These are phyloP conservation scores for Callyntrura sp. DNA, from an alignment of 2,888 invertebrate genomes.

Conservation along the genomic window DNA sequence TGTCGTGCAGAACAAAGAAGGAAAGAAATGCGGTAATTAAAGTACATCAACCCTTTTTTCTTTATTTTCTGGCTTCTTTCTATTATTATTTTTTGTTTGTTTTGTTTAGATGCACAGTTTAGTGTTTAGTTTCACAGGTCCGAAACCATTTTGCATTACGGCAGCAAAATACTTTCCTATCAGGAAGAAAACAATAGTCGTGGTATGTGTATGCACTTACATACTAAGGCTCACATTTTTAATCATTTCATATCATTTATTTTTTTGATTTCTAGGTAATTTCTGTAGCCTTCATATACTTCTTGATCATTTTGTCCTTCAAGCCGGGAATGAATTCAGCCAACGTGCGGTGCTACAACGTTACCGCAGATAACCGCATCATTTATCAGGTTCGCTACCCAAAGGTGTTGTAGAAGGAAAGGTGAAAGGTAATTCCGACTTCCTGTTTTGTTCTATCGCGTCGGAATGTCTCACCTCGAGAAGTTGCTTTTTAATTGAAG, in stretches of 20 bases:
- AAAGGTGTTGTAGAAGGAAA: constrained; percentile 27
- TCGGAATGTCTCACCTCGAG: neutral
- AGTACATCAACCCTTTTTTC: too few relatives aligned
- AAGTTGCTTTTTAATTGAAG: too few relatives aligned
- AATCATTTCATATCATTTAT: too few relatives aligned
- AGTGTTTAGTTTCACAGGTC: constrained; percentile 66
- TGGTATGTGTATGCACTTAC: constrained; percentile 25
- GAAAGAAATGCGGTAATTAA: constrained; percentile 42
- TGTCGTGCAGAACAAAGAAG: constrained; percentile 47
- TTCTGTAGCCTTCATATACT: constrained; percentile 54
- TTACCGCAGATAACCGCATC: neutral
- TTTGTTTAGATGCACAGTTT: constrained; percentile 67
- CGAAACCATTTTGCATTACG: constrained; percentile 56
- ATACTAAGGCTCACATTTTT: too few relatives aligned
- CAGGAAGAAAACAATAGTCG: constrained; percentile 53
- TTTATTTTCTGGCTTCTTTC: too few relatives aligned
- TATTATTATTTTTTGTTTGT: constrained; percentile 17
- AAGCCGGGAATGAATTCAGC: constrained; percentile 41
- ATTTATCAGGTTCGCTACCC: constrained; percentile 42
- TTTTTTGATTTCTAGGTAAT: constrained; percentile 11
- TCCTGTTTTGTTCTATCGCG: neutral
- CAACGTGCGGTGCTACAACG: neutral
- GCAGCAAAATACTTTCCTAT: constrained; percentile 60
- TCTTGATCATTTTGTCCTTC: constrained; percentile 54
- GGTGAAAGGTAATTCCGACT: neutral